Base-by-base conservation (phyloP, 1,140 invertebrate species). In the Drosophila lacertosa region DNA sequence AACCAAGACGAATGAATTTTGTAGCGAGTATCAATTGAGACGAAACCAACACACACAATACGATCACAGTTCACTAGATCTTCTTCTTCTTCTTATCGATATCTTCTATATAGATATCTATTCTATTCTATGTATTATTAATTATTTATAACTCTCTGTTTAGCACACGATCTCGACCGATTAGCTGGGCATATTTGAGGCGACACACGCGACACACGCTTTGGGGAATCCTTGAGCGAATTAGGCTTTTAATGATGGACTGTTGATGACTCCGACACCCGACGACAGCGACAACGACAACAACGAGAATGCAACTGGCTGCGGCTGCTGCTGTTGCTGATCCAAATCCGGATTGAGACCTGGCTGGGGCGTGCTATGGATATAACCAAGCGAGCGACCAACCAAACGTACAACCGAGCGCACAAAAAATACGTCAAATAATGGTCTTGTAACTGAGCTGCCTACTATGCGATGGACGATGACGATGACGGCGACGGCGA, bases 391-490 rank as follows among this genome's bases (percentile, higher is more conserved):
- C 62, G 44, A 47, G 20, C 67, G 72, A 77, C 42, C 72, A 73
- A 77, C 76, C 67, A 71, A 81, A 71, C 79, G 80, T 59, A 74
- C 68, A 86, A 76, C 68, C 82, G 81, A 84, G 70, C 77, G 68
- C 74, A 72, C 77, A 86, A 88, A 86, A 86, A 86, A 86, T 78
- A 86, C 74, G 65, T 71, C 83, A 86, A 88, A 86, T 86, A 86
- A 86, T 89, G 83, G 82, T 82, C 83, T 89, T 88, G 82, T 88
- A 88, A 88, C 82, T 86, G 82, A 86, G 82, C 77, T 86, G 82
- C 82, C 82, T 80, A 86, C 82, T 86, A 86, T 47, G 70, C 82
- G 74, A 80, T 77, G 55, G 66, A 66, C 68, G 50, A 65, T 24
- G 50, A 58, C 22, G 50, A 16, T 39, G 35, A 64, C 47, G 69